Base-by-base conservation (phyloP, 1,140 invertebrate genomes). In the Zaprionus davidi region DNA sequence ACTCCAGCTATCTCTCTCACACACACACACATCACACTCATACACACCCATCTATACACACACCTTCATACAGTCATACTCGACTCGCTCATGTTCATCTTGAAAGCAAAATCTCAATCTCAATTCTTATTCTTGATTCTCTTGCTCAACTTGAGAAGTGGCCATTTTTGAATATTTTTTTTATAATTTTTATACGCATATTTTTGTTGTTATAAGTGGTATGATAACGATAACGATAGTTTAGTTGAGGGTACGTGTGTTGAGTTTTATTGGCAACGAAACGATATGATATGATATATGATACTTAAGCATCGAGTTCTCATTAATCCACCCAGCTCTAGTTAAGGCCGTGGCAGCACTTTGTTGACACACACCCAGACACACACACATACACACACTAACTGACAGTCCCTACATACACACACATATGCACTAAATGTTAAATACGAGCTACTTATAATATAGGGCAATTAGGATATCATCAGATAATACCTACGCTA, bases 181-280 rank as follows among this genome's bases (percentile, higher is more conserved):
- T n/a, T 34, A 44, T 55, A n/a, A 26, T 44, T 68, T 72, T 56
- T 49, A 65, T 22, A 71, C 71, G 76, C 44, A 57, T 66, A 73
- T 59, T 71, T 68, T 63, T 82, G 78, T 65, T 85, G 77, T 72
- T 68, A 81, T 71, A 83, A 58, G 57, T 56, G 15, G 56, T 72
- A 69, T 62, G 65, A 60, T 74, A 70, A 41, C 69, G 69, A 66
- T 71, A 69, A 60, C 56, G 55, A 60, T 78, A 72, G 82, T 73
- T 85, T 73, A 85, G 79, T 73, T 82, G 76, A 77, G 72, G 67
- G 72, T 81, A 82, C 82, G 82, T 83, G 79, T 88, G 84, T 90
- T 88, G 85, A 90, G 81, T 85, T 88, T 85, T 85, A 85, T 88
- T 90, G 81, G 84, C 85, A 88, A 84, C 85, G 85, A 87, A 67